Conservation (phyloP, 1,140 invertebrate species). For the Drosophila arizonae region DNA sequence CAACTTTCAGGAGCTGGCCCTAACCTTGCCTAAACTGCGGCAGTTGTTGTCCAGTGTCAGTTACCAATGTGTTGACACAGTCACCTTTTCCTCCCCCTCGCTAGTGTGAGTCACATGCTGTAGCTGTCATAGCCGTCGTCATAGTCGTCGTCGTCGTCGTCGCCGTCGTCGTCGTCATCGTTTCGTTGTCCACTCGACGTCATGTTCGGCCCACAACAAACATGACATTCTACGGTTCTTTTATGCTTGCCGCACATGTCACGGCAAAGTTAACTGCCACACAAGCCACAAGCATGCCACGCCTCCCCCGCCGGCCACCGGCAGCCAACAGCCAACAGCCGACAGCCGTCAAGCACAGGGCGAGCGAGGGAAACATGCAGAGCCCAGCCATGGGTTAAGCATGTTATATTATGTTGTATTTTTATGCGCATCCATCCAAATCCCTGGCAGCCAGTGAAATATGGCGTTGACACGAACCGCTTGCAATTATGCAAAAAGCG, state of each 20-base stretch:
- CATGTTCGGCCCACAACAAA: constrained; percentile 77
- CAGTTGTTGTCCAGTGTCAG: constrained; percentile 57
- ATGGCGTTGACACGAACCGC: constrained; percentile 29
- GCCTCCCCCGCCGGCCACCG: constrained; percentile 1
- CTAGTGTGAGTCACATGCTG: constrained; percentile 16
- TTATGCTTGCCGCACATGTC: constrained; percentile 77
- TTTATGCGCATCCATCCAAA: constrained; percentile 51
- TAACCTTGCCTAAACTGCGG: background rate
- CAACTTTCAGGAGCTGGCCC: background rate
- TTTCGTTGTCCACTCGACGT: constrained; percentile 62
- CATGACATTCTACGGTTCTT: constrained; percentile 80
- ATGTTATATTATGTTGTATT: constrained; percentile 49
- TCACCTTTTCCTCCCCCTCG: constrained; percentile 26
- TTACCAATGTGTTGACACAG: constrained; percentile 71
- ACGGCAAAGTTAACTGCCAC: constrained; percentile 74
- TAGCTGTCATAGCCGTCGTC: background rate
- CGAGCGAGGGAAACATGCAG: constrained; percentile 7
- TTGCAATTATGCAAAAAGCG: constrained; percentile 68
- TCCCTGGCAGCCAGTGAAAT: constrained; percentile 48
- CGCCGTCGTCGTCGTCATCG: constrained; percentile 16
- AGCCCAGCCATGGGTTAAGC: constrained; percentile 51
- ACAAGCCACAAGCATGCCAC: constrained; percentile 38
- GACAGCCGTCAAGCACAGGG: too few species aligned
- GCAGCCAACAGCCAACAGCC: background rate
- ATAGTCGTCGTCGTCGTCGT: background rate